phyloP scores from a whole-genome alignment of 2,888 invertebrate species.

The Esperia sulphurella region DNA sequence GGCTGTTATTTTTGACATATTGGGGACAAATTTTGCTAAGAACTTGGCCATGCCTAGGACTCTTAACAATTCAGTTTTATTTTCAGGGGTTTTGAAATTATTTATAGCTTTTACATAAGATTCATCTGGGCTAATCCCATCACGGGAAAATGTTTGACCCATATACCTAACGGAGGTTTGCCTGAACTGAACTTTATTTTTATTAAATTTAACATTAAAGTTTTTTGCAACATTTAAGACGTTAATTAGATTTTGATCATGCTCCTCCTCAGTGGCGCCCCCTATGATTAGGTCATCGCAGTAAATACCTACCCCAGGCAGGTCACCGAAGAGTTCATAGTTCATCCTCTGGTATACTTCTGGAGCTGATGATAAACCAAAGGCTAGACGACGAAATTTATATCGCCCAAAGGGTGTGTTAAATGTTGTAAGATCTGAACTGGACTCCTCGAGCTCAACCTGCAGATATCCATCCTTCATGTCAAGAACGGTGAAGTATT shows the following conservation, averaged over 20 bases:
- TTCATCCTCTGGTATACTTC: slow-evolving; percentile 16
- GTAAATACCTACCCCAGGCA: slow-evolving; percentile 29
- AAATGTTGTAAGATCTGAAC: too few species aligned
- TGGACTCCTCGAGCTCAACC: slow-evolving; percentile 7
- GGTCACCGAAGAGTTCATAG: slow-evolving; percentile 12
- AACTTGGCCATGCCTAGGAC: slow-evolving; percentile 10
- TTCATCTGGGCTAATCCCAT: background rate
- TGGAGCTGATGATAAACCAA: slow-evolving; percentile 20
- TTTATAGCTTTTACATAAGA: background rate
- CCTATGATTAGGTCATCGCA: slow-evolving; percentile 15
- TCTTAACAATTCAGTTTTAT: slow-evolving; percentile 6
- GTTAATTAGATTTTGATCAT: slow-evolving; percentile 13
- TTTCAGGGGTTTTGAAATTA: background rate
- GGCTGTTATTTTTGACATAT: background rate
- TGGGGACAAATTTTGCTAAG: slow-evolving; percentile 1
- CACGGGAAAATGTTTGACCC: background rate
- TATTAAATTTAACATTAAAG: slow-evolving; percentile 9
- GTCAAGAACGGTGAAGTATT: slow-evolving; percentile 15
- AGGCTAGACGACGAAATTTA: slow-evolving; percentile 16
- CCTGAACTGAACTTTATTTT: background rate
- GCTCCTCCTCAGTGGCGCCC: slow-evolving; percentile 3
- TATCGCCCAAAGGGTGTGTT: background rate
- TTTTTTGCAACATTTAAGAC: slow-evolving; percentile 16
- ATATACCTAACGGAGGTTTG: background rate
- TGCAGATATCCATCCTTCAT: slow-evolving; percentile 20